Base-by-base conservation (phyloP, 2,113 vertebrate species). In the Brienomyrus longianalis region DNA sequence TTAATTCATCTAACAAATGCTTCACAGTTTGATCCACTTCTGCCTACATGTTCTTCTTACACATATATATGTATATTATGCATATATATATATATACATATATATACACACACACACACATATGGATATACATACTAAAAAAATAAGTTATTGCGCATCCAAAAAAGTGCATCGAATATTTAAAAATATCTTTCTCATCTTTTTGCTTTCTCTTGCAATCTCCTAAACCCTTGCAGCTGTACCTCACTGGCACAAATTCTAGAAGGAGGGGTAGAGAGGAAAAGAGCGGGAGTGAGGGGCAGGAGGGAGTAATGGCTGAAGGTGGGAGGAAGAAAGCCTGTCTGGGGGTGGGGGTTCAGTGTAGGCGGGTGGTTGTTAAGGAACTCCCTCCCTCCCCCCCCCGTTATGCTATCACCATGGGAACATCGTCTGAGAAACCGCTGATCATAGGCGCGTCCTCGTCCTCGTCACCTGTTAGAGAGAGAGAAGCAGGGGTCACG, bases 381-480 rank as follows among this genome's bases (percentile, higher is more conserved):
- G 84, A 31, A 59, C 23, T 45, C 52, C 23, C 13, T 62, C 74
- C 47, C 87, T 70, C 92, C 94, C 0, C 1, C 98, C 50, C 15
- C 85, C 8, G 23, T 50, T 97, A 99, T 15, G 98, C 98, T 89
- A 99, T 98, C 92, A 99, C 98, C 98, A 99, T 99, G 91, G 98
- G 98, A 89, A 99, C 98, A 0, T 99, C 98, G 2, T 99, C 98
- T 89, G 98, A 99, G 94, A 99, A 99, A 92, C 98, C 98, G 85
- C 97, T 98, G 95, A 99, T 99, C 98, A 99, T 98, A 0, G 98
- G 98, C 15, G 97, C 97, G 0, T 99, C 98, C 45, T 99, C 98
- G 2, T 99, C 98, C 23, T 99, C 98, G 9, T 99, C 98, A 83
- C 97, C 98, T 80, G 77, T 23, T 91, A 9, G 93, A 93, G 91